Conservation (phyloP, 2,113 vertebrate genomes). For the Hyaena hyaena region DNA sequence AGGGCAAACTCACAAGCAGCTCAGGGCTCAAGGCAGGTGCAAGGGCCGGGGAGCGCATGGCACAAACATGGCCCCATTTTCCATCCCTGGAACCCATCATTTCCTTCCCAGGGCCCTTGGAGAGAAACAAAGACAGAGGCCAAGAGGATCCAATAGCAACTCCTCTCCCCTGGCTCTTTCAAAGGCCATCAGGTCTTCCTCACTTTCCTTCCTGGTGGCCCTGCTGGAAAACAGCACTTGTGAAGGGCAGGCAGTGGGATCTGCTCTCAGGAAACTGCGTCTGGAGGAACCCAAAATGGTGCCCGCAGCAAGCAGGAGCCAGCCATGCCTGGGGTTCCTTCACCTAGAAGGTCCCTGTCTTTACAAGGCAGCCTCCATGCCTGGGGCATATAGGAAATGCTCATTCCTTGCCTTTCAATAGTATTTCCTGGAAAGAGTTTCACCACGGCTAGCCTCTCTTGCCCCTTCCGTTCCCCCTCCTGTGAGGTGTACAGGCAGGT, state of each 20-base stretch:
- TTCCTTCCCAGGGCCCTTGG: background rate
- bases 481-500: rapidly evolving
- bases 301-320: background rate
- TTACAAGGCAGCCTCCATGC: background rate
- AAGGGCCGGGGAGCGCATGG: background rate
- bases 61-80: background rate
- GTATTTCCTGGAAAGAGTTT: background rate
- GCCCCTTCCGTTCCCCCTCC: background rate
- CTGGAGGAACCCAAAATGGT: background rate
- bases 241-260: background rate
- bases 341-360: background rate
- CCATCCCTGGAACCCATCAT: background rate
- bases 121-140: background rate
- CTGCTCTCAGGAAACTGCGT: background rate
- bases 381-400: background rate
- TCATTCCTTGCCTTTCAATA: background rate
- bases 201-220: background rate
- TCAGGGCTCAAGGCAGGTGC: background rate
- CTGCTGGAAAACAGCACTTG: background rate
- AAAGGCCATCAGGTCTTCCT: background rate
- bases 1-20: background rate
- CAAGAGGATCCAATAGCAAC: background rate
- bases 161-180: background rate
- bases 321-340: rapidly evolving
- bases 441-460: background rate